Percentiles rank a stretch among this genome's conserved stretches.
Evolutionary conservation across 2,888 invertebrate genomes (phyloP).

Genomic region (Acanthopleura granulata): DNA sequence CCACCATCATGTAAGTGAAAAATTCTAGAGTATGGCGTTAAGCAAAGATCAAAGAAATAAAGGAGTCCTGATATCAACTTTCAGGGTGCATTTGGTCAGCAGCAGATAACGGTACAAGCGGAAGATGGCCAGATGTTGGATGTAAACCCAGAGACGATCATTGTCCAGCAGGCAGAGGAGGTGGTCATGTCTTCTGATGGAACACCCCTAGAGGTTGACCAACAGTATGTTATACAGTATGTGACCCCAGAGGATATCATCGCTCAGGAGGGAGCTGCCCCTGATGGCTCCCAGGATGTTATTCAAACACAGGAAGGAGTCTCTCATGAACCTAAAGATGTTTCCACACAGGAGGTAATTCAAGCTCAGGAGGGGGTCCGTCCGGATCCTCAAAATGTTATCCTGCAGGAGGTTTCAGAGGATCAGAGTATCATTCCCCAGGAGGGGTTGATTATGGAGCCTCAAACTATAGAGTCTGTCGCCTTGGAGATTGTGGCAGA

Average conservation of each 20-base stretch:
- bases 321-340: neutral
- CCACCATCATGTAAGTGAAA: too few species aligned
- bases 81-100: conserved; percentile 39
- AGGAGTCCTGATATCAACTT: too few species aligned
- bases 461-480: too few species aligned
- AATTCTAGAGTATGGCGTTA: too few species aligned
- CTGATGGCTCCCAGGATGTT: neutral
- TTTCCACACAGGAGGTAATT: neutral
- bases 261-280: neutral
- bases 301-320: neutral
- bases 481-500: too few species aligned
- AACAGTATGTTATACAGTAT: conserved; percentile 64
- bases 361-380: neutral
- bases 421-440: too few species aligned
- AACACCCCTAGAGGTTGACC: conserved; percentile 36
- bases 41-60: too few species aligned
- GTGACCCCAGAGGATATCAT: conserved; percentile 32
- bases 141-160: conserved; percentile 60
- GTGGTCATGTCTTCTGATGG: conserved; percentile 49
- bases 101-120: conserved; percentile 45
- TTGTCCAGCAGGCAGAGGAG: conserved; percentile 59
- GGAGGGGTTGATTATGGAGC: too few species aligned
- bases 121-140: conserved; percentile 52
- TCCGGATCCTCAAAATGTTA: too few species aligned
- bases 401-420: too few species aligned